Percentiles rank a stretch among this genome's conserved stretches.
Evolutionary conservation across 2,888 invertebrate genomes (phyloP).

Genomic region (Amblyjoppa fuscipennis): DNA sequence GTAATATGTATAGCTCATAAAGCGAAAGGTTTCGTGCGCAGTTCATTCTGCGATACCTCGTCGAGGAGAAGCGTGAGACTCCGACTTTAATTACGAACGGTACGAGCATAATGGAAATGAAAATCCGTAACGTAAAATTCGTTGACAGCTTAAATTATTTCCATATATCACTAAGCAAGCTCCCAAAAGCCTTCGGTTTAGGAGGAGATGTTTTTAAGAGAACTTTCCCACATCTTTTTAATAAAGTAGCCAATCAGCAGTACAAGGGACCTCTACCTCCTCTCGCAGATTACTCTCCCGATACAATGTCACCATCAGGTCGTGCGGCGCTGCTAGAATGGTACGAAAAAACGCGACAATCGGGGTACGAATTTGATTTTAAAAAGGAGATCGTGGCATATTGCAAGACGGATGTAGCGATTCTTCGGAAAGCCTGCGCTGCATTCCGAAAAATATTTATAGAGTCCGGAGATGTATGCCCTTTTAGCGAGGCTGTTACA

Average conservation of each 20-base stretch:
- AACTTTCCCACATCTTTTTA: slow-evolving; percentile 74
- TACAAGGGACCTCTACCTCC: slow-evolving; percentile 72
- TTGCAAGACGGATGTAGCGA: neutral
- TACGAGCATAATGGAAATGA: neutral
- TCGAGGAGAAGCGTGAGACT: neutral
- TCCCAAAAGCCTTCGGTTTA: slow-evolving; percentile 75
- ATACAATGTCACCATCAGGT: slow-evolving; percentile 63
- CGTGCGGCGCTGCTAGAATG: slow-evolving; percentile 67
- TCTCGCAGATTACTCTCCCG: slow-evolving; percentile 66
- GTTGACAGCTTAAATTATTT: slow-evolving; percentile 75
- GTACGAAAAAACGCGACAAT: slow-evolving; percentile 31
- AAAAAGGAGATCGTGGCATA: slow-evolving; percentile 7
- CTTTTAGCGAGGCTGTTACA: slow-evolving; percentile 72
- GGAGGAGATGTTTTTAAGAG: slow-evolving; percentile 66
- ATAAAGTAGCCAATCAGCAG: slow-evolving; percentile 69
- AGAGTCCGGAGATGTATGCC: slow-evolving; percentile 68
- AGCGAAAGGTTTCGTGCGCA: neutral
- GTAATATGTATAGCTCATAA: neutral
- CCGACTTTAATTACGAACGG: neutral
- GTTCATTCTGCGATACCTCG: neutral
- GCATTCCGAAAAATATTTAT: slow-evolving; percentile 69
- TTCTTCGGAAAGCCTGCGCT: slow-evolving; percentile 75
- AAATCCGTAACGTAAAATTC: slow-evolving; percentile 52
- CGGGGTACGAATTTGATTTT: slow-evolving; percentile 71
- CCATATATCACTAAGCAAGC: slow-evolving; percentile 70